A percentile compares a stretch with the other conserved stretches of the same genome.
These are phyloP conservation scores for Daubentonia madagascariensis DNA, from an alignment of 2,113 vertebrate species.

Conservation along the genomic window DNA sequence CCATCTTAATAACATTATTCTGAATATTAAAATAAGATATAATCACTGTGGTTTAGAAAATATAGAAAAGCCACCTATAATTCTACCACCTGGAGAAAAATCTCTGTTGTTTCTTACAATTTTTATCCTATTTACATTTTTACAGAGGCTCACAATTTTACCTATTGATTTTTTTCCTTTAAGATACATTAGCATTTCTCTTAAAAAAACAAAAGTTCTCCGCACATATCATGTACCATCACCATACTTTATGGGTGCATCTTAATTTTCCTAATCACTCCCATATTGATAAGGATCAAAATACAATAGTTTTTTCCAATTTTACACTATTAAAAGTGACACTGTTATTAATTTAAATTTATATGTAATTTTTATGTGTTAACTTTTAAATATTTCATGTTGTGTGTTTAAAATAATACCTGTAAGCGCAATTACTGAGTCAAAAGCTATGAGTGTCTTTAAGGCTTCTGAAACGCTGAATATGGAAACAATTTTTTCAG, in stretches of 20 bases:
- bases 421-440: background rate
- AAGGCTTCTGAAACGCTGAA: background rate
- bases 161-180: no score
- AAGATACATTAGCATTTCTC: background rate
- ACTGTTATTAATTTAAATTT: background rate
- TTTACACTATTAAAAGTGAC: background rate
- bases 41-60: background rate
- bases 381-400: background rate
- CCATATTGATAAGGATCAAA: background rate
- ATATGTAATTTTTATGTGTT: background rate
- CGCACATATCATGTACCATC: background rate
- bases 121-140: background rate
- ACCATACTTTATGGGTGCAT: background rate
- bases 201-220: background rate
- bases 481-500: background rate
- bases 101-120: background rate
- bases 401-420: background rate
- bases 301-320: background rate
- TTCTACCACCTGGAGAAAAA: background rate
- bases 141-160: background rate
- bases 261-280: background rate
- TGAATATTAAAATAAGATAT: slow-evolving; percentile 5
- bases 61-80: background rate
- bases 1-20: background rate
- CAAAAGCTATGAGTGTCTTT: background rate